A percentile compares a stretch with the other conserved stretches of the same genome.
Evolutionary conservation across 2,797 vertebrate genomes (phyloP).

Genomic region (Chiroxiphia lanceolata): DNA sequence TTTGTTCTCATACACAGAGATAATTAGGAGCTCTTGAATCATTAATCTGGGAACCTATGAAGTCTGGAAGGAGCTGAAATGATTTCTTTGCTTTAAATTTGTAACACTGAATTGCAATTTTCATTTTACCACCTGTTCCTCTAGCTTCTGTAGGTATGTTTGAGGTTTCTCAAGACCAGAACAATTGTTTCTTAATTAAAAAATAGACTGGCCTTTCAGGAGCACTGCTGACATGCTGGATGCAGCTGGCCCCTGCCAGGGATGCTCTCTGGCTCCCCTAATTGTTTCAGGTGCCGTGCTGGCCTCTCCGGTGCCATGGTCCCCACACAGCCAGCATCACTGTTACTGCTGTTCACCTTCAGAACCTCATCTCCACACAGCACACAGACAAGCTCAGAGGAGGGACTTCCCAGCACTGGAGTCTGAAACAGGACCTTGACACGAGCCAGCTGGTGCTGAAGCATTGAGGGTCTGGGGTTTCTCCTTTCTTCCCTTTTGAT

Average conservation of each 20-base stretch:
- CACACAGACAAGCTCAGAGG: background rate
- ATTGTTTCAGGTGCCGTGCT: background rate
- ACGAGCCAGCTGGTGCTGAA: background rate
- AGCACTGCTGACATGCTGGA: background rate
- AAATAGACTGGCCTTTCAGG: background rate
- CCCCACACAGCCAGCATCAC: background rate
- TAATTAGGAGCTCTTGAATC: slow-evolving; percentile 49
- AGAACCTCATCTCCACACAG: background rate
- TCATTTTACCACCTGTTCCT: background rate
- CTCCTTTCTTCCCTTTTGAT: background rate
- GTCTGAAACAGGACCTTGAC: background rate
- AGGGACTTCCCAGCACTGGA: background rate
- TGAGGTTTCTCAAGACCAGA: background rate
- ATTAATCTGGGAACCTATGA: slow-evolving; percentile 7
- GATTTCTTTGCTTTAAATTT: slow-evolving; percentile 5
- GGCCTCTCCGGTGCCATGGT: background rate
- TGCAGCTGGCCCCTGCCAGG: background rate
- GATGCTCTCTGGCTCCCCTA: background rate
- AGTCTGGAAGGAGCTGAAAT: slow-evolving; percentile 20
- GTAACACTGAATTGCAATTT: background rate
- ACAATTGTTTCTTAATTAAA: background rate
- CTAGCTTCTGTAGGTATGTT: background rate
- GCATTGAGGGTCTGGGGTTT: background rate
- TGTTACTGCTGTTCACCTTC: background rate
- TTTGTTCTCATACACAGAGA: slow-evolving; percentile 33